Conservation (phyloP, 2,888 invertebrate species). For the Asteroscopus sphinx region DNA sequence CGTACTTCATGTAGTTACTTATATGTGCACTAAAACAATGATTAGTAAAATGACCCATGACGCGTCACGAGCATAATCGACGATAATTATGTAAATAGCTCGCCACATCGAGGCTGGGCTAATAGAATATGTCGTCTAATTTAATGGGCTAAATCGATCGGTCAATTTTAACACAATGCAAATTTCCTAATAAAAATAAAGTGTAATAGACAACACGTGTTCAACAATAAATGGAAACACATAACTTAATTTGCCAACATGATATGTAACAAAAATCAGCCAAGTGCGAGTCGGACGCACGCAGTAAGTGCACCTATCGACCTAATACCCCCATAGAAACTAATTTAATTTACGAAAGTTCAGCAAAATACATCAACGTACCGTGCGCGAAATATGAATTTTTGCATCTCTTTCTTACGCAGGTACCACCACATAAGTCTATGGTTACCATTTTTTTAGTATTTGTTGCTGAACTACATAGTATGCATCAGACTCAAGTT, state of each 20-base stretch:
- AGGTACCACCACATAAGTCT: too few species aligned
- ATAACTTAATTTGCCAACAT: constrained; percentile 17
- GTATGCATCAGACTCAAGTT: too few species aligned
- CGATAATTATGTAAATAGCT: constrained; percentile 80
- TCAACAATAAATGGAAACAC: constrained; percentile 14
- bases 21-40: constrained; percentile 68
- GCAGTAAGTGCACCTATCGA: too few species aligned
- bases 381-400: too few species aligned
- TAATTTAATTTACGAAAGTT: too few species aligned
- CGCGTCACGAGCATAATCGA: constrained; percentile 64
- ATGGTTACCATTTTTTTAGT: too few species aligned
- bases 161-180: constrained; percentile 35
- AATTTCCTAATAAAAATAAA: constrained; percentile 14
- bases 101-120: constrained; percentile 61
- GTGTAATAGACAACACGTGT: constrained; percentile 26
- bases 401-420: too few species aligned
- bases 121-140: constrained; percentile 64
- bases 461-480: too few species aligned
- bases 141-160: constrained; percentile 36
- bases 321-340: too few species aligned
- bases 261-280: constrained; percentile 35
- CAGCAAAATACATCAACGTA: too few species aligned
- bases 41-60: constrained; percentile 71
- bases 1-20: constrained; percentile 18
- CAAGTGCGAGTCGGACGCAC: too few species aligned